phyloP scores from a whole-genome alignment of 1,140 invertebrate genomes.

The Episyrphus balteatus region DNA sequence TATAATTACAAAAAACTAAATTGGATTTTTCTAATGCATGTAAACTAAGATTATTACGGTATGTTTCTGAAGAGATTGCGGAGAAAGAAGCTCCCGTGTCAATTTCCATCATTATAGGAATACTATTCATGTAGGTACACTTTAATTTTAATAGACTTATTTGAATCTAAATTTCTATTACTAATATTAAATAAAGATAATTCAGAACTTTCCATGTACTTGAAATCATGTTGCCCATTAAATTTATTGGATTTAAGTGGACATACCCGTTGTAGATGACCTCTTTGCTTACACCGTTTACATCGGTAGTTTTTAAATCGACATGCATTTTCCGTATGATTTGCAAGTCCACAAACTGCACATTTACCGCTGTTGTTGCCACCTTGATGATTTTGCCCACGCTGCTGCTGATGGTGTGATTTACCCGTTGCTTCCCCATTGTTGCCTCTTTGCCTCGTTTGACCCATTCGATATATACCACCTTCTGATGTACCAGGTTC shows the following conservation, averaged over 20 bases:
- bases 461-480: not conserved
- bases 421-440: not conserved
- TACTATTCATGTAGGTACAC: not conserved
- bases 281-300: slow-evolving; percentile 8
- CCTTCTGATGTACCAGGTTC: too few relatives aligned
- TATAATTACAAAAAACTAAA: not conserved
- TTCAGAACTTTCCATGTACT: not conserved
- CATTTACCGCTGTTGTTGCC: slow-evolving; percentile 8
- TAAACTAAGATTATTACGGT: not conserved
- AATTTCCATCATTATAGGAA: not conserved
- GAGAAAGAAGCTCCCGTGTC: slow-evolving; percentile 3
- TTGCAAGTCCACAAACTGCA: slow-evolving; percentile 10
- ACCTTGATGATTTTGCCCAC: not conserved
- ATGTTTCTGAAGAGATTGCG: slow-evolving; percentile 1
- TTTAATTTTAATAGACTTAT: not conserved
- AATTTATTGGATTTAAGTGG: not conserved
- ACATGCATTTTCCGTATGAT: slow-evolving; percentile 9
- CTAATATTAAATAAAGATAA: too few relatives aligned
- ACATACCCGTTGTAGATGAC: slow-evolving; percentile 13
- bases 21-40: not conserved
- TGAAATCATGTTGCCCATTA: not conserved
- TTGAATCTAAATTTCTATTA: too few relatives aligned
- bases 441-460: not conserved
- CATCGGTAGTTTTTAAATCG: slow-evolving; percentile 9
- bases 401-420: not conserved